Base-by-base conservation (phyloP, 2,113 vertebrate species). In the Toxostoma redivivum region DNA sequence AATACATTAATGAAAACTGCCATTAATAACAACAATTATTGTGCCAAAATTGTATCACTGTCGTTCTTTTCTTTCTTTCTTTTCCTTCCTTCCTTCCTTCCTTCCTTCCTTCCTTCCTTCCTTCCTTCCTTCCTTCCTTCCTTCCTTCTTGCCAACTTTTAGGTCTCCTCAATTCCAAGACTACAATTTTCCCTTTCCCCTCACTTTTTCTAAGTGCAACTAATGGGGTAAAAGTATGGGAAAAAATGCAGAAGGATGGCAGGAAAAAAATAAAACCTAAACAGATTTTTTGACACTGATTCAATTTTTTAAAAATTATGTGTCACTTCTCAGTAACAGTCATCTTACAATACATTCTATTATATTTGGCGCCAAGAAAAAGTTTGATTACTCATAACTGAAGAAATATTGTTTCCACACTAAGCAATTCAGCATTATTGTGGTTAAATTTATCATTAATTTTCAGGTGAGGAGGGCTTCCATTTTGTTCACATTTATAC, bases 41-140 rank as follows among this genome's bases (percentile, higher is more conserved):
- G 20, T 57, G n/a, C 21, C 45, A 69, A 11, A 58, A 45, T 30
- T 31, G 24, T 24, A 2, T 11, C 3, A 7, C 11, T 9, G 4
- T 12, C 15, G 8, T 35, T 14, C 42, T 15, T 15, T 9, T 10
- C 3, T 8, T 5, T 18, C 16, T 40, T 45, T 19, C 6, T 7
- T n/a, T 24, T 16, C 16, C 38, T 45, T 19, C 6, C 7, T n/a
- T 24, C 8, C 2, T 22, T 27, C 10, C 3, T 27, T n/a, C 7
- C 33, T 28, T 17, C 17, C 31, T n/a, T 23, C 11, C 7, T 25
- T 4, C 4, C 7, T 9, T 5, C 3, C 5, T 5, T 3, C 1
- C 50, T 47, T 16, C 10, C 7, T 21, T 42, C 9, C 17, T 27
- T 38, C 10, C 10, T 17, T 7, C 8, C 24, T 2, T 48, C 47